Conservation (phyloP, 2,113 vertebrate species). For the Caloenas nicobarica region DNA sequence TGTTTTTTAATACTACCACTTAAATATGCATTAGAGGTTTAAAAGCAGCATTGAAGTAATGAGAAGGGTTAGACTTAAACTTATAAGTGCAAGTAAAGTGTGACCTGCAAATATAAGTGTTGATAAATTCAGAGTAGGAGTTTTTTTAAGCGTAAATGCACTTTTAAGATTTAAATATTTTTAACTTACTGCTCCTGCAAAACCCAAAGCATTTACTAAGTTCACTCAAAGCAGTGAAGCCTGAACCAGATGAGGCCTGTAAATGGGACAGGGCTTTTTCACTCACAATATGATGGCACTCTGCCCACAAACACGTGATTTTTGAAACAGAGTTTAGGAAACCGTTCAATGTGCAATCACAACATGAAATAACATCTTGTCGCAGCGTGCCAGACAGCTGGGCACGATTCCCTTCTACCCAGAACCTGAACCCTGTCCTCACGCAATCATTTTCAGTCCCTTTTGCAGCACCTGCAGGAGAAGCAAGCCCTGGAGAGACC, state of each 20-base stretch:
- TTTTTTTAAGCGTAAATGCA: not conserved
- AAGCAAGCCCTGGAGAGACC: not conserved
- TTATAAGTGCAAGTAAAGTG: conserved; percentile 63
- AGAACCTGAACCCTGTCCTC: not conserved
- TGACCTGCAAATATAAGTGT: conserved; percentile 67
- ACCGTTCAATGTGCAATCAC: not conserved
- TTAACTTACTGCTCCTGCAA: not conserved
- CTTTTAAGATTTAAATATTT: not conserved
- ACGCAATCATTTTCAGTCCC: not conserved
- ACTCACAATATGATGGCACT: not conserved
- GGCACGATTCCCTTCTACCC: not conserved
- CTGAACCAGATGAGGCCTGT: not conserved
- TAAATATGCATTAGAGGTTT: conserved; percentile 73
- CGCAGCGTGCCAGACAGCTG: not conserved
- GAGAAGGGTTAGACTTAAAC: conserved; percentile 66
- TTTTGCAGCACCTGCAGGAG: not conserved
- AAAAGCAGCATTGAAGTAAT: conserved; percentile 67
- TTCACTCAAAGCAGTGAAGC: not conserved
- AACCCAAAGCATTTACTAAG: not conserved
- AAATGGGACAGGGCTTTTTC: not conserved
- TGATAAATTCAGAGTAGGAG: not conserved
- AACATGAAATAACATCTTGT: conserved; percentile 1
- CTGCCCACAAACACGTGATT: not conserved
- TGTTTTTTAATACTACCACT: conserved; percentile 69
- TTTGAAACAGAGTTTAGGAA: conserved; percentile 18